Evolutionary conservation across 2,888 invertebrate genomes (phyloP).

Genomic region (Anorthoa munda): DNA sequence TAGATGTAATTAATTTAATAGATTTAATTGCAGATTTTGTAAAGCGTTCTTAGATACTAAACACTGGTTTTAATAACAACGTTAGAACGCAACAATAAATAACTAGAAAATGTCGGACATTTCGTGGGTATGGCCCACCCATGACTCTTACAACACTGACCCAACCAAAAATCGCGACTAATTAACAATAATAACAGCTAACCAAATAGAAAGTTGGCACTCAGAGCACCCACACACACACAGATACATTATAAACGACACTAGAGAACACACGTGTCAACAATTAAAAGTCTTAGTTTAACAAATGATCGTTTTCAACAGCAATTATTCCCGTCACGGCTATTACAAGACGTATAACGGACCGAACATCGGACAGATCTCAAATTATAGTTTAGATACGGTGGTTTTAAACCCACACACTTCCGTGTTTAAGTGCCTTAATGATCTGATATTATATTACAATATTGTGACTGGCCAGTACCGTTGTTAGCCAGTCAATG

Average conservation of each 20-base stretch:
- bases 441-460: slow-evolving; percentile 89
- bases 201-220: slow-evolving; percentile 79
- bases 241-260: slow-evolving; percentile 72
- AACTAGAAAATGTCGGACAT: slow-evolving; percentile 28
- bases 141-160: slow-evolving; percentile 40
- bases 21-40: background rate
- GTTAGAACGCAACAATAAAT: slow-evolving; percentile 33
- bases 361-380: slow-evolving; percentile 81
- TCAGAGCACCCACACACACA: slow-evolving; percentile 76
- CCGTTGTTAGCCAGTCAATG: slow-evolving; percentile 83
- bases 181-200: slow-evolving; percentile 62
- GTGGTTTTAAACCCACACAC: slow-evolving; percentile 90
- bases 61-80: slow-evolving; percentile 29
- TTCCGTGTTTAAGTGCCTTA: slow-evolving; percentile 88
- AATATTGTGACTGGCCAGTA: slow-evolving; percentile 83
- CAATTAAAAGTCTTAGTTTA: slow-evolving; percentile 86
- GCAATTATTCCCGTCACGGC: slow-evolving; percentile 88
- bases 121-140: slow-evolving; percentile 52
- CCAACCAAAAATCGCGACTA: slow-evolving; percentile 57
- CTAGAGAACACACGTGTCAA: slow-evolving; percentile 86
- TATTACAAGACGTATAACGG: slow-evolving; percentile 84
- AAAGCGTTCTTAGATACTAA: background rate
- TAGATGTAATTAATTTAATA: background rate
- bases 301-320: slow-evolving; percentile 84
- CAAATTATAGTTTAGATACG: slow-evolving; percentile 90